Conservation (phyloP, 2,888 invertebrate species). For the Lobophora halterata region DNA sequence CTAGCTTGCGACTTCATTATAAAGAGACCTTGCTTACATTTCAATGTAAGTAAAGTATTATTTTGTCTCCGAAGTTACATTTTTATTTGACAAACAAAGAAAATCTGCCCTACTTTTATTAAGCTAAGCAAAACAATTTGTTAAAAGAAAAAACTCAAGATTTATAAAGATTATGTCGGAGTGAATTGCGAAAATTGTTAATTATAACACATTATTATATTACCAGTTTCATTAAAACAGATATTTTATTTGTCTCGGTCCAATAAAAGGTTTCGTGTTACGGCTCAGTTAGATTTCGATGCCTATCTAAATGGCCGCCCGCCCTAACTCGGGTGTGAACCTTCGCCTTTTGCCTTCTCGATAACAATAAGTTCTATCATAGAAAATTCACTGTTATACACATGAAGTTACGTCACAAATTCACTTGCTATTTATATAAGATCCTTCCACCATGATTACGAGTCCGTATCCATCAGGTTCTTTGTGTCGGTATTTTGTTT, state of each 20-base stretch:
- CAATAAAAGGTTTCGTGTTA: constrained; percentile 68
- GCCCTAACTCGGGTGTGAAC: constrained; percentile 60
- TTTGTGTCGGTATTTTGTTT: constrained; percentile 32
- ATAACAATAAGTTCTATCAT: constrained; percentile 41
- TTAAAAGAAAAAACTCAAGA: no score
- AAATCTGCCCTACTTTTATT: no score
- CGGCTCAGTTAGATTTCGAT: constrained; percentile 66
- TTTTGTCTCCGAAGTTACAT: neutral
- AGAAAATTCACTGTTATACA: constrained; percentile 43
- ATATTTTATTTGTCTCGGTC: constrained; percentile 53
- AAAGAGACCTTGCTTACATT: neutral
- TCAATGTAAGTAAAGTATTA: neutral
- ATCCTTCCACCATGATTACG: constrained; percentile 23
- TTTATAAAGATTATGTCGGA: no score
- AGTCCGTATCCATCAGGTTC: constrained; percentile 19
- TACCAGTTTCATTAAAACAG: constrained; percentile 23
- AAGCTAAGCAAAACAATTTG: no score
- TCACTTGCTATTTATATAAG: constrained; percentile 32
- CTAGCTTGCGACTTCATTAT: constrained; percentile 1
- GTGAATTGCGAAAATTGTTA: no score
- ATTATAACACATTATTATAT: constrained; percentile 2
- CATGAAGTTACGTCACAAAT: constrained; percentile 37
- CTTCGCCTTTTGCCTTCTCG: constrained; percentile 57
- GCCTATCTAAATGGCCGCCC: constrained; percentile 66
- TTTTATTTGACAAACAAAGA: no score